Base-by-base conservation (phyloP, 2,888 invertebrate species). In the Melinaea menophilus region DNA sequence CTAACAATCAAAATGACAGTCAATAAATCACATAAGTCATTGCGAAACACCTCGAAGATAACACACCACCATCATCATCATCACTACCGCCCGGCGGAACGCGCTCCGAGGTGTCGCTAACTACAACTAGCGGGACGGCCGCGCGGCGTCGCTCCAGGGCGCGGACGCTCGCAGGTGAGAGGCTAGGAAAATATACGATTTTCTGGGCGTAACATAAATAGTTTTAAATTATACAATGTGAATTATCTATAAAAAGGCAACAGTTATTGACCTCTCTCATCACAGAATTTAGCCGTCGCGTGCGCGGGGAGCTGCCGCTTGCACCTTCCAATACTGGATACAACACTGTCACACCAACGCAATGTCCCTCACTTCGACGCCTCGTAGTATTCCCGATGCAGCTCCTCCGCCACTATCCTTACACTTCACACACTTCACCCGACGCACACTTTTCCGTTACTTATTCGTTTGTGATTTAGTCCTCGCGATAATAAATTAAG, bases 301-400 rank as follows among this genome's bases (percentile, higher is more conserved):
- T 76, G 75, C 80, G 80, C 88, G 89, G 90, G 89, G 88, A 85
- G 80, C 81, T 79, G 85, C 81, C 72, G 73, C 84, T 80, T 72
- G 75, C 81, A 77, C 85, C 89, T 90, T 90, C 90, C 90, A 88
- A 80, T 80, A 86, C 81, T 85, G 90, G 90, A 90, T 90, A 90
- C 90, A 90, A 90, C 90, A 90, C 90, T 88, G 82, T 80, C 90
- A 88, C 85, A 84, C 89, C 90, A 88, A 79, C 84, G 80, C 83
- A 84, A 81, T 88, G 90, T 90, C 90, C 87, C 68, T 79, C 88
- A 77, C 85, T 80, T 71, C 55, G 73, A 72, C 73, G 72, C 81
- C 80, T 73, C 79, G 67, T 72, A 78, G 79, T 79, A 76, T 83
- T 86, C 89, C 88, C 89, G 84, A 79, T 63, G 68, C 69, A 76